phyloP scores from a whole-genome alignment of 2,797 vertebrate species.

The Onychomys arenicola region DNA sequence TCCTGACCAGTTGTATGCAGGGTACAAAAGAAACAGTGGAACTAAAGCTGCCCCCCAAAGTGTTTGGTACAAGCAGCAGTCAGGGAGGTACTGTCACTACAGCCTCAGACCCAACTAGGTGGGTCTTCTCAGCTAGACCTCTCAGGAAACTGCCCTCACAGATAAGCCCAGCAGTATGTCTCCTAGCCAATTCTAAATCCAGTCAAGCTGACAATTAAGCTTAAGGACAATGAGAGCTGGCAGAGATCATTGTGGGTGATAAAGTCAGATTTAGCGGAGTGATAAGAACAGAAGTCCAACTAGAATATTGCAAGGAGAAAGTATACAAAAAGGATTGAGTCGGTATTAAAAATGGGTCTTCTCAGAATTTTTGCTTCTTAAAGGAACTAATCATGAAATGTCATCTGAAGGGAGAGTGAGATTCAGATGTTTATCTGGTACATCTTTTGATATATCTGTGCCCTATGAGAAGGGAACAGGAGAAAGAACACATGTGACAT shows the following conservation, averaged over 20 bases:
- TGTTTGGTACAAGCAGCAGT: neutral
- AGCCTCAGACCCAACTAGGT: neutral
- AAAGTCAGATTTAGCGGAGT: neutral
- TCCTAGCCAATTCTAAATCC: neutral
- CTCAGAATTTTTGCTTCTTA: neutral
- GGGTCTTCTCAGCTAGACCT: neutral
- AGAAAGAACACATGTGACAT: neutral
- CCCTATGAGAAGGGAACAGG: neutral
- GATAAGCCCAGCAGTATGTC: too few species aligned
- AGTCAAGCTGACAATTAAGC: neutral
- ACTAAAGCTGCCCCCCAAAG: neutral
- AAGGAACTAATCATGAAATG: neutral
- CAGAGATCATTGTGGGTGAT: neutral
- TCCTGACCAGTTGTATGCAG: neutral
- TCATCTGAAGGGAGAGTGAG: neutral
- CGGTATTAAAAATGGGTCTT: neutral
- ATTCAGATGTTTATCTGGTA: neutral
- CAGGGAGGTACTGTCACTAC: neutral
- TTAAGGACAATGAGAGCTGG: neutral
- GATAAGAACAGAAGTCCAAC: neutral
- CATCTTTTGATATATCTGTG: neutral
- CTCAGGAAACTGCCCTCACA: neutral
- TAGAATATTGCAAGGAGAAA: neutral
- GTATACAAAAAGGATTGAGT: accelerated
- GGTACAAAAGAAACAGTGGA: neutral